These are phyloP conservation scores for Pristionchus mayeri DNA, from an alignment of 2,888 invertebrate species.

Conservation along the genomic window DNA sequence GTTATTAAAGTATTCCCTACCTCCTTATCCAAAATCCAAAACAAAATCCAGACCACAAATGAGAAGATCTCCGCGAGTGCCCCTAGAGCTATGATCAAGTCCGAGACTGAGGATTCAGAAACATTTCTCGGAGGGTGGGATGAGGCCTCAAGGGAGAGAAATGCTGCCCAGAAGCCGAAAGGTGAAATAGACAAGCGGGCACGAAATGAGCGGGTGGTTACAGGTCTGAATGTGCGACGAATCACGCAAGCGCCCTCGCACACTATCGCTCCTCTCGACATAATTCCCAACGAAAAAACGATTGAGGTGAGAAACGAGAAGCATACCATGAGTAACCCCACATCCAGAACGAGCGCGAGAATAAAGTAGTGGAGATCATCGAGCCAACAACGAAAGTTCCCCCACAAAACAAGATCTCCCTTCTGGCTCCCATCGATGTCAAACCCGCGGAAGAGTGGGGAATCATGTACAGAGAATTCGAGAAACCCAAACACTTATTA, in stretches of 20 bases:
- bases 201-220: background rate
- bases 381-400: background rate
- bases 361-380: constrained; percentile 22
- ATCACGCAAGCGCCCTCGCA: background rate
- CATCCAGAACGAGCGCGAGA: background rate
- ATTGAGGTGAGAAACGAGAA: background rate
- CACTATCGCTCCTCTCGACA: constrained; percentile 1
- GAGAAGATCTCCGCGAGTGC: background rate
- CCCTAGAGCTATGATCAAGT: background rate
- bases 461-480: background rate
- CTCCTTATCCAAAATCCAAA: background rate
- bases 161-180: background rate
- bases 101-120: background rate
- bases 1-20: background rate
- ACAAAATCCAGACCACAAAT: background rate
- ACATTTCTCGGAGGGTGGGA: constrained; percentile 46
- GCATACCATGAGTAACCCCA: background rate
- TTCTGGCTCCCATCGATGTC: constrained; percentile 22
- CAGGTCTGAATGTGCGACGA: constrained; percentile 33
- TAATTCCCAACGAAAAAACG: background rate
- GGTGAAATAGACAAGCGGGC: background rate
- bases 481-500: background rate
- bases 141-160: background rate
- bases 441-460: background rate
- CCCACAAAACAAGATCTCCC: constrained; percentile 22